Percentiles rank a stretch among this genome's conserved stretches.
These are phyloP conservation scores for Neomonachus schauinslandi DNA, from an alignment of 2,113 vertebrate genomes.

Conservation along the genomic window DNA sequence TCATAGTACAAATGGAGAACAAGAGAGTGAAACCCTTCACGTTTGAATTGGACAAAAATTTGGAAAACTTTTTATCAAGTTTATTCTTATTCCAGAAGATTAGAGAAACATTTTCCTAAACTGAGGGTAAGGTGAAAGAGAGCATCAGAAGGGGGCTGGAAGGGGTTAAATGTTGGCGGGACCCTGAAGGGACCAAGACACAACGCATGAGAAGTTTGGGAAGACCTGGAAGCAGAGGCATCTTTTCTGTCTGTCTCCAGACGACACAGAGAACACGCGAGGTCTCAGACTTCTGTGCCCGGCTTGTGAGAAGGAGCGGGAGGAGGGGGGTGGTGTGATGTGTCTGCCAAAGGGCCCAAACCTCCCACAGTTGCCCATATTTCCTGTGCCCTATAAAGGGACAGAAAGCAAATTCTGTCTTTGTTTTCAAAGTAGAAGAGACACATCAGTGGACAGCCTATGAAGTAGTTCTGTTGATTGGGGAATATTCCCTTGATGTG, in stretches of 20 bases:
- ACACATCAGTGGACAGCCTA: fast-evolving
- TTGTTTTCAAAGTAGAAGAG: not conserved
- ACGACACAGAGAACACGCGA: too few species aligned
- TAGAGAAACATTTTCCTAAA: not conserved
- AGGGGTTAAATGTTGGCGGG: not conserved
- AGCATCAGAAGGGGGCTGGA: not conserved
- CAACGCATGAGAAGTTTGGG: not conserved
- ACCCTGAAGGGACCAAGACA: not conserved
- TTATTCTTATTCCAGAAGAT: not conserved
- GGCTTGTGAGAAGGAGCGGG: fast-evolving
- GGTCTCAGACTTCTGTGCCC: not conserved
- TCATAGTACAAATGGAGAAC: too few species aligned
- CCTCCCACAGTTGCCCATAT: fast-evolving
- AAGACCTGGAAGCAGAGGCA: too few species aligned
- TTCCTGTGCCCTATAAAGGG: not conserved
- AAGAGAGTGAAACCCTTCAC: not conserved
- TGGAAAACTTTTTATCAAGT: not conserved
- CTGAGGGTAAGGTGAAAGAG: not conserved
- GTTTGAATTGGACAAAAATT: not conserved
- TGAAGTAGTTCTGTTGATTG: not conserved
- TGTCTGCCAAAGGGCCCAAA: fast-evolving
- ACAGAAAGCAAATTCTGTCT: not conserved
- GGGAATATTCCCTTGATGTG: not conserved
- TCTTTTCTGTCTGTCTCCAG: not conserved
- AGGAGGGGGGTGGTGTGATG: not conserved